Evolutionary conservation across 1,140 invertebrate genomes (phyloP).

Genomic region (Drosophila prosaltans): DNA sequence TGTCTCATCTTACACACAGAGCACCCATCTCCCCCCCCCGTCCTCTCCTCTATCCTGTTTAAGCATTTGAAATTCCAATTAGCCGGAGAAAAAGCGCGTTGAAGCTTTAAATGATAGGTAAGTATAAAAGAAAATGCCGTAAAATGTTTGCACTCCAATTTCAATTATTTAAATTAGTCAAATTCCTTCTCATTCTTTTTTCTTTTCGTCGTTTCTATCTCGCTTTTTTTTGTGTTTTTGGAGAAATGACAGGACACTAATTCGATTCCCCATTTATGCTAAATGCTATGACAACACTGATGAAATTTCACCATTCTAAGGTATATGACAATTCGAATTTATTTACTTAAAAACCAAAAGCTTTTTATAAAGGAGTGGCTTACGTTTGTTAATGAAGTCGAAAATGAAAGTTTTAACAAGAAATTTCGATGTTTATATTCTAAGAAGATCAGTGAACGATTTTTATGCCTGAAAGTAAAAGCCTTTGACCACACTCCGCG

Average conservation of each 20-base stretch:
- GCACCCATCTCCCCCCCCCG: not conserved
- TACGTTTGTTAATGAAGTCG: too few relatives aligned
- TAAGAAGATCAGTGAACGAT: too few relatives aligned
- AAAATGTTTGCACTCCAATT: slow-evolving; percentile 12
- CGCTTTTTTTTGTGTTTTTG: not conserved
- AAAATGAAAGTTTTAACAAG: too few relatives aligned
- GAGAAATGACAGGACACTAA: not conserved
- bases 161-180: slow-evolving; percentile 8
- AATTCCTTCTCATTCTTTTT: not conserved
- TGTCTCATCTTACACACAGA: not conserved
- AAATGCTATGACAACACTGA: not conserved
- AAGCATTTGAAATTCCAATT: slow-evolving; percentile 56
- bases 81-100: slow-evolving; percentile 12
- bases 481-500: too few relatives aligned
- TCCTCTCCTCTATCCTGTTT: not conserved
- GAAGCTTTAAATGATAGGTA: not conserved
- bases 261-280: slow-evolving; percentile 3
- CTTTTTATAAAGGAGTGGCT: too few relatives aligned
- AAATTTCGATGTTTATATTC: too few relatives aligned
- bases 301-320: not conserved
- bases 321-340: too few relatives aligned
- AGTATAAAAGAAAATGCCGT: slow-evolving; percentile 2
- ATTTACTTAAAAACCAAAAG: too few relatives aligned
- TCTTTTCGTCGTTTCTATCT: not conserved
- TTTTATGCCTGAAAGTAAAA: too few relatives aligned